These are phyloP conservation scores for Danio choprae DNA, from an alignment of 2,797 vertebrate species.

Conservation along the genomic window DNA sequence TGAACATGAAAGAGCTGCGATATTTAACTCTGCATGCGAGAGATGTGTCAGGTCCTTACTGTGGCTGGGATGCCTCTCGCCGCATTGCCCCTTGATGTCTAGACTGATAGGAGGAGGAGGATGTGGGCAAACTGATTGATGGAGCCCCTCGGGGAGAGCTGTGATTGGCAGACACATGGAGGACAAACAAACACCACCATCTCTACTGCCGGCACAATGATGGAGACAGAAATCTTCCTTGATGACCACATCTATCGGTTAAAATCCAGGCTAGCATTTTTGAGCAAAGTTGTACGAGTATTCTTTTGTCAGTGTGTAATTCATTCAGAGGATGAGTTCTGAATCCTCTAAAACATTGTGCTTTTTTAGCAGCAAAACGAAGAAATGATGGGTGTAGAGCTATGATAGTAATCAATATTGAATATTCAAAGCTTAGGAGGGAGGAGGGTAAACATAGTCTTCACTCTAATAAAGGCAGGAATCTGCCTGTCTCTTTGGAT, in stretches of 20 bases:
- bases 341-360: no score
- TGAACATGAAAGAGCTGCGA: slow-evolving; percentile 35
- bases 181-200: slow-evolving; percentile 65
- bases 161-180: slow-evolving; percentile 66
- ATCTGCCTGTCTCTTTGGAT: no score
- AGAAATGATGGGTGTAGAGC: no score
- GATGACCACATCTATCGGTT: slow-evolving; percentile 50
- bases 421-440: no score
- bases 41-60: slow-evolving; percentile 32
- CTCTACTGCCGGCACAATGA: slow-evolving; percentile 65
- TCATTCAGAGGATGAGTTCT: no score
- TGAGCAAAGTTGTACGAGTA: slow-evolving; percentile 33
- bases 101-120: slow-evolving; percentile 59
- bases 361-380: no score
- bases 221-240: slow-evolving; percentile 42
- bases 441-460: no score
- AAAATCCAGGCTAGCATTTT: slow-evolving; percentile 39
- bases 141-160: slow-evolving; percentile 68
- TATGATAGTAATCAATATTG: no score
- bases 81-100: slow-evolving; percentile 51
- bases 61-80: slow-evolving; percentile 39
- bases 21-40: slow-evolving; percentile 29
- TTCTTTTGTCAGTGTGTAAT: background rate
- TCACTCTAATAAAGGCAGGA: no score
- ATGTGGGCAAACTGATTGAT: slow-evolving; percentile 73